Evolutionary conservation across 2,888 invertebrate species (phyloP).

Genomic region (Nesidiocoris tenuis): DNA sequence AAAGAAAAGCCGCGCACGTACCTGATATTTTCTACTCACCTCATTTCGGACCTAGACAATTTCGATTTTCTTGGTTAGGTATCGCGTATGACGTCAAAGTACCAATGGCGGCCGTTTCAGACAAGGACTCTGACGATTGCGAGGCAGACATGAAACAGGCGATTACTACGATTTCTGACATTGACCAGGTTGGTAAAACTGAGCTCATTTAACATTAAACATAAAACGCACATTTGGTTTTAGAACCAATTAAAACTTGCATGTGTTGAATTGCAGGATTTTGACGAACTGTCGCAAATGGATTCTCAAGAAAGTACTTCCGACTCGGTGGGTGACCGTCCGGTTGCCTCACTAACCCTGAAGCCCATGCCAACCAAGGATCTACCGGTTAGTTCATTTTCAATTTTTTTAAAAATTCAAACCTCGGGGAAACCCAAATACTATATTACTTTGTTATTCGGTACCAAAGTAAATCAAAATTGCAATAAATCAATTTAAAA

Average conservation of each 20-base stretch:
- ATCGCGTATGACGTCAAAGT: slow-evolving; percentile 37
- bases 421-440: no score
- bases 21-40: no score
- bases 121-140: slow-evolving; percentile 48
- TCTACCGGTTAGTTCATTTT: background rate
- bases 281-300: slow-evolving; percentile 39
- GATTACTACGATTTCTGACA: slow-evolving; percentile 45
- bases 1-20: no score
- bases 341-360: slow-evolving; percentile 4
- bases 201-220: background rate
- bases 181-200: slow-evolving; percentile 41
- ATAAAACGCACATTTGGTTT: no score
- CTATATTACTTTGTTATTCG: no score
- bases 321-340: background rate
- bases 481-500: no score
- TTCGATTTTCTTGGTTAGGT: background rate
- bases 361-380: background rate
- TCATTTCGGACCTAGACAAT: no score
- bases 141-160: slow-evolving; percentile 53
- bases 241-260: no score
- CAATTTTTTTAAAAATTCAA: no score
- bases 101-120: slow-evolving; percentile 51
- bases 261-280: slow-evolving; percentile 44
- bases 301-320: slow-evolving; percentile 8
- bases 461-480: no score